A percentile compares a stretch with the other conserved stretches of the same genome.
These are phyloP conservation scores for Lapara coniferarum DNA, from an alignment of 2,888 invertebrate genomes.

Conservation along the genomic window DNA sequence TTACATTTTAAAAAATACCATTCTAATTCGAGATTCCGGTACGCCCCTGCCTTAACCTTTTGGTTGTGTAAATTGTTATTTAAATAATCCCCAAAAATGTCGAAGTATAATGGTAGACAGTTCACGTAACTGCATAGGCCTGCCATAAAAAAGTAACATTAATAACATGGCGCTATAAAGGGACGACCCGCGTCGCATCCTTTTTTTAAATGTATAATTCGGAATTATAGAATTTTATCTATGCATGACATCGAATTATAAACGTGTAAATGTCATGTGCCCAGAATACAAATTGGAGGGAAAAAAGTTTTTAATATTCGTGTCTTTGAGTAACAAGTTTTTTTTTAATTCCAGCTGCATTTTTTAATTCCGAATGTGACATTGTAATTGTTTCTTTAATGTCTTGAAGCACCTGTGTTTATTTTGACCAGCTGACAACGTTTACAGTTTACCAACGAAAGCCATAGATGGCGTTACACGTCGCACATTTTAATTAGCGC, in stretches of 20 bases:
- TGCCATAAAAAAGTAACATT: conserved; percentile 72
- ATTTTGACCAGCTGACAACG: neutral
- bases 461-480: conserved; percentile 6
- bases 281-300: conserved; percentile 22
- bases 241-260: conserved; percentile 38
- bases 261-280: conserved; percentile 41
- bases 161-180: conserved; percentile 65
- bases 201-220: conserved; percentile 32
- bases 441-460: neutral
- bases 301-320: conserved; percentile 2
- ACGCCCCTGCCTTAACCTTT: too few relatives aligned
- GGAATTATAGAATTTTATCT: conserved; percentile 41
- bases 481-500: neutral
- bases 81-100: neutral
- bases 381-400: neutral
- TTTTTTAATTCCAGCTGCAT: conserved; percentile 1
- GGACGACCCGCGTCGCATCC: conserved; percentile 47
- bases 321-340: neutral
- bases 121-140: conserved; percentile 57
- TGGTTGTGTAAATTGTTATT: neutral
- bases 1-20: too few relatives aligned
- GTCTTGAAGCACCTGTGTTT: neutral
- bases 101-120: conserved; percentile 44
- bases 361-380: neutral
- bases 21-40: too few relatives aligned